These are phyloP conservation scores for Hyposoter dolosus DNA, from an alignment of 2,888 invertebrate species.

Conservation along the genomic window DNA sequence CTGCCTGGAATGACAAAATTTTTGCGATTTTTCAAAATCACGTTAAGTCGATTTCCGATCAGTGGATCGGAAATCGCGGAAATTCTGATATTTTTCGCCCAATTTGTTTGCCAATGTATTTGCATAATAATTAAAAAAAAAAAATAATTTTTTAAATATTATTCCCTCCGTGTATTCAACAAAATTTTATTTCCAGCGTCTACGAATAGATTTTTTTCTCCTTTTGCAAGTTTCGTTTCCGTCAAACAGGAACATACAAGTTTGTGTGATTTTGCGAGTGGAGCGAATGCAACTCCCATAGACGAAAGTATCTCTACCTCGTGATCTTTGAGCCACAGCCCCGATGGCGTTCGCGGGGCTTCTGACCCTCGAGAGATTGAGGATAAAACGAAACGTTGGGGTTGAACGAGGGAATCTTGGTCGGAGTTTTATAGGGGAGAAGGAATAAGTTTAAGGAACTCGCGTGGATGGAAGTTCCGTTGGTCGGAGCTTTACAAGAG, in stretches of 20 bases:
- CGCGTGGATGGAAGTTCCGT: background rate
- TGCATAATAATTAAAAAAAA: no score
- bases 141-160: no score
- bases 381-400: background rate
- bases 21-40: no score
- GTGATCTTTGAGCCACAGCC: background rate
- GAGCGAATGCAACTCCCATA: background rate
- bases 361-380: background rate
- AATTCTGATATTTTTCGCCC: no score
- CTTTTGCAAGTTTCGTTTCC: background rate
- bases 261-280: background rate
- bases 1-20: no score
- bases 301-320: background rate
- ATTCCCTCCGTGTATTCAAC: no score
- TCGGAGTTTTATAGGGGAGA: background rate
- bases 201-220: background rate
- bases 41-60: no score
- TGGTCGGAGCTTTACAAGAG: background rate
- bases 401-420: constrained; percentile 7
- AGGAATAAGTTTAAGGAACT: background rate
- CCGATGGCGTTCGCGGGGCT: background rate
- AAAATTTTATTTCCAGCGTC: no score
- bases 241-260: background rate
- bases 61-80: no score
- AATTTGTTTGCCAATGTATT: no score